Percentiles rank a stretch among this genome's conserved stretches.
phyloP scores from a whole-genome alignment of 2,888 invertebrate species.

The Ethmia dodecea region DNA sequence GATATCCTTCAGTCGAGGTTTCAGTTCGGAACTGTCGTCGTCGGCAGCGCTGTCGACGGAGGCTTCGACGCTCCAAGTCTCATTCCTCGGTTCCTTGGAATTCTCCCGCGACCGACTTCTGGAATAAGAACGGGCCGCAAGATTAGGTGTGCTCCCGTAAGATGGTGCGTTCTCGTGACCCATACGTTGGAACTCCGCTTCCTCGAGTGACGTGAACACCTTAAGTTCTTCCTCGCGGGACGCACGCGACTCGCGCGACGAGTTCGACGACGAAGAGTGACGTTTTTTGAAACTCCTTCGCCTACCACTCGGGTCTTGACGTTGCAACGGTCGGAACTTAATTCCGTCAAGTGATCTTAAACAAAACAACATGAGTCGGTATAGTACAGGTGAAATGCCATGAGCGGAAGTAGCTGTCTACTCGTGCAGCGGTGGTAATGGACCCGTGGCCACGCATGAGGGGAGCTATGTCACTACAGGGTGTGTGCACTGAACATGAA shows the following conservation, averaged over 20 bases:
- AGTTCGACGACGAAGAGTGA: constrained; percentile 78
- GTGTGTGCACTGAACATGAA: constrained; percentile 39
- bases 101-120: constrained; percentile 72
- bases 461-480: constrained; percentile 44
- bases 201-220: constrained; percentile 81
- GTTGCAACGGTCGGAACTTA: constrained; percentile 77
- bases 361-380: constrained; percentile 67
- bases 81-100: constrained; percentile 46
- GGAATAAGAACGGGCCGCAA: constrained; percentile 72
- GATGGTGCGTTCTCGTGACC: constrained; percentile 34
- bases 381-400: constrained; percentile 51
- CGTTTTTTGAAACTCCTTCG: constrained; percentile 79
- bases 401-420: constrained; percentile 35
- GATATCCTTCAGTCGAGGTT: constrained; percentile 40
- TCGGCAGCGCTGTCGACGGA: constrained; percentile 39
- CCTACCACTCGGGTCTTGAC: constrained; percentile 79
- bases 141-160: constrained; percentile 68
- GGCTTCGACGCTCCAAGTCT: constrained; percentile 46
- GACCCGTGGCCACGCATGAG: constrained; percentile 15
- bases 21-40: constrained; percentile 27
- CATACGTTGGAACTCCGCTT: constrained; percentile 74
- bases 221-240: constrained; percentile 81
- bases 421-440: constrained; percentile 46
- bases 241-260: constrained; percentile 78
- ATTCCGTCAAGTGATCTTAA: constrained; percentile 80